A percentile compares a stretch with the other conserved stretches of the same genome.
These are phyloP conservation scores for Crioceris asparagi DNA, from an alignment of 2,888 invertebrate species.

Conservation along the genomic window DNA sequence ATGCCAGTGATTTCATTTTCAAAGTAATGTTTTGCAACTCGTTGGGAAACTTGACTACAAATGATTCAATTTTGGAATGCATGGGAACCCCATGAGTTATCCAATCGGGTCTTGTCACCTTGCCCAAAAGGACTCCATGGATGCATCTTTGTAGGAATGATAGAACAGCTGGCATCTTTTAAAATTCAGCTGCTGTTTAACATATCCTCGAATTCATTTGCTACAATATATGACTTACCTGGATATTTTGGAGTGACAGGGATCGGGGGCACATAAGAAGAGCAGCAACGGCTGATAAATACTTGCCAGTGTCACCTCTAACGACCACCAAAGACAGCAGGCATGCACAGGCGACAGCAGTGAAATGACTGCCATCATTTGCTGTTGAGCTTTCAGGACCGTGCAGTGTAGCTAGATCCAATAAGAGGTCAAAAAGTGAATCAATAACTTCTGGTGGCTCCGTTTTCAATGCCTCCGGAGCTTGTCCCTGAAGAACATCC, in stretches of 20 bases:
- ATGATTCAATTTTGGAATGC: slow-evolving; percentile 60
- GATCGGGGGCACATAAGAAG: slow-evolving; percentile 75
- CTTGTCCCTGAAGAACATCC: slow-evolving; percentile 79
- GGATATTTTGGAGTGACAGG: slow-evolving; percentile 69
- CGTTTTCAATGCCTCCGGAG: slow-evolving; percentile 71
- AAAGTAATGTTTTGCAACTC: slow-evolving; percentile 41
- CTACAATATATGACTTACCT: too few species aligned
- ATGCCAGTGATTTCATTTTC: slow-evolving; percentile 57
- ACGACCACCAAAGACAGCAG: slow-evolving; percentile 86
- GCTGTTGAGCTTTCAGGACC: slow-evolving; percentile 48
- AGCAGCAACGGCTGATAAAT: slow-evolving; percentile 76
- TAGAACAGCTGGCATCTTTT: slow-evolving; percentile 72
- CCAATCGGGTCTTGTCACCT: slow-evolving; percentile 78
- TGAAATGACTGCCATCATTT: slow-evolving; percentile 58
- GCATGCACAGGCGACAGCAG: slow-evolving; percentile 84
- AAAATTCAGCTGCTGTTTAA: slow-evolving; percentile 5
- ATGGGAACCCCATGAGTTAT: slow-evolving; percentile 77
- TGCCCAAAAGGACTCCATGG: slow-evolving; percentile 77
- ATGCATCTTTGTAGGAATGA: slow-evolving; percentile 80
- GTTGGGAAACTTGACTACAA: slow-evolving; percentile 44
- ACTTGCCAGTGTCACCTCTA: slow-evolving; percentile 83
- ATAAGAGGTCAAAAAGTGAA: slow-evolving; percentile 71
- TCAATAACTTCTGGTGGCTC: slow-evolving; percentile 70
- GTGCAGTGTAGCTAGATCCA: slow-evolving; percentile 69
- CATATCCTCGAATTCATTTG: background rate